Base-by-base conservation (phyloP, 2,888 invertebrate genomes). In the Parochlus steinenii region DNA sequence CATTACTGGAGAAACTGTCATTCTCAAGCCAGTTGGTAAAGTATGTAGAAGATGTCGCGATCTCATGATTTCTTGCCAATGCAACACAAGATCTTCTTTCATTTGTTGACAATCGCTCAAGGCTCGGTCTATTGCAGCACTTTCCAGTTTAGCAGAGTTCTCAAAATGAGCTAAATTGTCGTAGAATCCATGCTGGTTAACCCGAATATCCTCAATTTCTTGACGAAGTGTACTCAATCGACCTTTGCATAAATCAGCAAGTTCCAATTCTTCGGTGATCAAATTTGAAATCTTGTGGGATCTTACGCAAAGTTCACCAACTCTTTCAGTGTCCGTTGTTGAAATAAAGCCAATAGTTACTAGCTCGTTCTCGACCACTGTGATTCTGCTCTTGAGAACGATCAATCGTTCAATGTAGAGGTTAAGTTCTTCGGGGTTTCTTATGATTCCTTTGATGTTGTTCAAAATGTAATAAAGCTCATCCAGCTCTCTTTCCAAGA, bases 371-470 rank as follows among this genome's bases (percentile, higher is more conserved):
- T 82, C 77, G 42, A 83, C 81, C 31, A 74, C 67, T 37, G 74
- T 74, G n/a, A 81, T 70, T 10, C 82, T 68, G 3, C 70, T 68
- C 23, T 71, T 73, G 55, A 81, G 66, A 1, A 83, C 76, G 57
- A 83, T 81, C 6, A 85, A 59, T 33, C 82, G 64, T 54, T 86
- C 82, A 6, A 83, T 74, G 49, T 85, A 85, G 5, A 83, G 61
- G 45, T 75, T 74, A 1, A 86, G 61, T 48, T 86, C 85, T 45
- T 86, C 85, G 47, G 81, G 82, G 34, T 73, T 82, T 49, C 79
- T 82, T 28, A 86, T 74, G 0, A 82, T 74, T 2, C 81, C 79
- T 50, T 77, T 75, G 40, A 82, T 67, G 42, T 70, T 67, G 18
- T 78, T 74, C 40, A 85, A 60, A 11, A 74, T 68, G 2, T 66